Evolutionary conservation across 2,797 vertebrate genomes (phyloP), one percentile per base, ranked within the genome.

Genomic region (Melanotaenia parkinsoni): DNA sequence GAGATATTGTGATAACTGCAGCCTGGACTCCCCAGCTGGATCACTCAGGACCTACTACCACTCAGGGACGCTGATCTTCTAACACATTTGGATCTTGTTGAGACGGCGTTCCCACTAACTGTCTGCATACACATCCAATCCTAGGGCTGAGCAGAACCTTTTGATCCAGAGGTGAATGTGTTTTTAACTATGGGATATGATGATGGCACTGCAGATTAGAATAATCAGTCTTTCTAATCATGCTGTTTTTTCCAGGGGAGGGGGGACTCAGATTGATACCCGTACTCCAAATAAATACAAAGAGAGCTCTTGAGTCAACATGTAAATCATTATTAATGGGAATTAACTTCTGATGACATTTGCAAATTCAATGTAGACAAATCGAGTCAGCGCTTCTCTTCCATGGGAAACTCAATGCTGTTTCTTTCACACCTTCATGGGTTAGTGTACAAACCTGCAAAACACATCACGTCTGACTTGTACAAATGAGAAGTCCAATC

Each of bases 201-300:
- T 32, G 64, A 77, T 40, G 73, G 78, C 71, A 58, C 56, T 0
- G 47, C 12, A 51, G 59, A 72, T 76, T 64, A 35, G n/a, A 71
- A 77, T 76, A 81, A 89, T 90, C 76, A 81, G 70, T 90, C 85
- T 87, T 74, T 67, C 76, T 82, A 84, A 85, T 88, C 71, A 80
- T 74, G 66, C 56, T 60, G 80, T 76, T 62, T 38, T 35, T 30
- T 30, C 30, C 38, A 40, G 38, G 12, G 13, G 11, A 37, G 71
- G 73, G 63, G 70, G 62, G 80, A 71, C 65, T 81, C 67, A 76
- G 81, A 75, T 59, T 58, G 22, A 8, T 79, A 69, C 81, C 86
- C 82, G 75, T 77, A 85, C 74, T 74, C 76, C 84, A 58, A 33
- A 65, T 72, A 79, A 88, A 84, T 72, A 80, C 26, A 30, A 1